phyloP scores from a whole-genome alignment of 1,140 invertebrate genomes.

The Cheumatopsyche charites region DNA sequence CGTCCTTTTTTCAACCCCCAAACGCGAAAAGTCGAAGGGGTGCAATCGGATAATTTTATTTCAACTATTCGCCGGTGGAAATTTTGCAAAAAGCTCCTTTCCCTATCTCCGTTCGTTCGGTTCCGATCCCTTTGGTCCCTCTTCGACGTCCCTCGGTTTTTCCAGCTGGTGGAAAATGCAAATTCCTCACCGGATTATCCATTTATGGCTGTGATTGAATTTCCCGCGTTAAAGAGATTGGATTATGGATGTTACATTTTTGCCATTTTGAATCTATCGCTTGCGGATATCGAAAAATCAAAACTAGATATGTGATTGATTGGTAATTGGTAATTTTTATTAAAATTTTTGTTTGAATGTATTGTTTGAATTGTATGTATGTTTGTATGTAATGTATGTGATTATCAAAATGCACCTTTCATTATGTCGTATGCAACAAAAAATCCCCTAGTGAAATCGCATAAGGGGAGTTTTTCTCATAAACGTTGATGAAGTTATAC shows the following conservation, averaged over 20 bases:
- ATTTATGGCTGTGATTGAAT: slow-evolving; percentile 48
- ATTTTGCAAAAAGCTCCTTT: slow-evolving; percentile 20
- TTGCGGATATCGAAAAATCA: not conserved
- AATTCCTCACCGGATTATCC: slow-evolving; percentile 48
- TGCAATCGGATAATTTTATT: slow-evolving; percentile 45
- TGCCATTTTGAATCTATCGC: not conserved
- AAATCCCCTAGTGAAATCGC: not conserved
- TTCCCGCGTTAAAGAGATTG: slow-evolving; percentile 44
- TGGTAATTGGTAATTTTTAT: not conserved
- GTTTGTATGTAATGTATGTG: slow-evolving; percentile 4
- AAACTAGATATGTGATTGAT: no score
- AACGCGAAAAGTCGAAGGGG: slow-evolving; percentile 2
- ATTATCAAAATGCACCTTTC: slow-evolving; percentile 39
- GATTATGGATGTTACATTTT: slow-evolving; percentile 42
- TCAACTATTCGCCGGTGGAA: slow-evolving; percentile 45
- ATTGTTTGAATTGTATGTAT: not conserved
- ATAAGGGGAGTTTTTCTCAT: slow-evolving; percentile 16
- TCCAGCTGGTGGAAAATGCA: slow-evolving; percentile 39
- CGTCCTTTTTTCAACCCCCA: slow-evolving; percentile 19
- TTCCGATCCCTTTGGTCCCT: not conserved
- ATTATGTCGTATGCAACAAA: slow-evolving; percentile 22
- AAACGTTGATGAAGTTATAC: slow-evolving; percentile 7
- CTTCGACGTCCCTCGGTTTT: no score
- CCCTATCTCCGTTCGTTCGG: not conserved
- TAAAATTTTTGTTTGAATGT: not conserved